A percentile compares a stretch with the other conserved stretches of the same genome.
phyloP scores from a whole-genome alignment of 2,113 vertebrate genomes.

The Marmota monax region DNA sequence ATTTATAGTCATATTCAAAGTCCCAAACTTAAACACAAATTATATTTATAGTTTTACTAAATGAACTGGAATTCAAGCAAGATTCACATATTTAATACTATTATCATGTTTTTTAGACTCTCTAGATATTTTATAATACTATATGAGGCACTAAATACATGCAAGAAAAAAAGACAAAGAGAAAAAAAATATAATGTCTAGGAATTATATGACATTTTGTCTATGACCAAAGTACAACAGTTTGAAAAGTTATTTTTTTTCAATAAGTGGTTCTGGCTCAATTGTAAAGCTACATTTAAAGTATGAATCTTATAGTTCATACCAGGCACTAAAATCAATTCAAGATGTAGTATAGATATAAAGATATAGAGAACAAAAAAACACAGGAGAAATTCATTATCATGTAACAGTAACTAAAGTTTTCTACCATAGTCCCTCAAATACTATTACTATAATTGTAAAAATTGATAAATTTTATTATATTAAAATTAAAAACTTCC shows the following conservation, averaged over 20 bases:
- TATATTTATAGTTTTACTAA: background rate
- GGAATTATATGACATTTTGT: background rate
- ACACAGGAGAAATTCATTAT: background rate
- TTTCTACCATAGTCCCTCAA: background rate
- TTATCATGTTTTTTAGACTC: background rate
- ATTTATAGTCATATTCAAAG: background rate
- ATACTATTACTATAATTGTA: background rate
- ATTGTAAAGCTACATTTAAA: background rate
- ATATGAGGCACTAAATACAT: background rate
- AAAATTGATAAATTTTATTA: background rate
- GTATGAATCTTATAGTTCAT: background rate
- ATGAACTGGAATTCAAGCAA: background rate
- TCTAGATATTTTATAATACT: background rate
- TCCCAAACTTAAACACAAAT: background rate
- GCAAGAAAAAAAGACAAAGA: background rate
- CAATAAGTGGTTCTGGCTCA: background rate
- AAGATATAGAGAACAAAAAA: background rate
- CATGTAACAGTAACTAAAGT: background rate
- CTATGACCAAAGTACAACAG: background rate
- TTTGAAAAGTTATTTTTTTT: background rate
- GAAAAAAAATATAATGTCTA: background rate
- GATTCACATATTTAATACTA: background rate
- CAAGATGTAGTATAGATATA: background rate
- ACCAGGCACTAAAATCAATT: background rate
- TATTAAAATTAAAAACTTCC: background rate